Percentiles rank a stretch among this genome's conserved stretches.
These are phyloP conservation scores for Mesorhabditis belari DNA, from an alignment of 2,888 invertebrate genomes.

Conservation along the genomic window DNA sequence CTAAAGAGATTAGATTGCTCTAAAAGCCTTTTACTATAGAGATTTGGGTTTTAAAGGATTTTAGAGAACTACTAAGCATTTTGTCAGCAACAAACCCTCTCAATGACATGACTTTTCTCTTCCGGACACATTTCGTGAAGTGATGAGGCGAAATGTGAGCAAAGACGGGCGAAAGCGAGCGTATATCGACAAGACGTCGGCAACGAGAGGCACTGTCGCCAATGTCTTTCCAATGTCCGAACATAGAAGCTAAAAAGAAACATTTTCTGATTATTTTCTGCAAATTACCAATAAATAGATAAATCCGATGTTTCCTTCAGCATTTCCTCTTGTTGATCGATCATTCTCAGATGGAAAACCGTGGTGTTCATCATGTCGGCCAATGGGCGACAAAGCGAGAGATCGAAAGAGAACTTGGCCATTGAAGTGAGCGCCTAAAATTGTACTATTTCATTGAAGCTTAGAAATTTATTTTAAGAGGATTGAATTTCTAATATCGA, in stretches of 20 bases:
- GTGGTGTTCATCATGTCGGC: constrained; percentile 84
- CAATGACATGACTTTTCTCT: constrained; percentile 61
- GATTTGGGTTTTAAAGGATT: constrained; percentile 6
- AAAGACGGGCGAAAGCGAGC: constrained; percentile 92
- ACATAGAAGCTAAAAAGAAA: constrained; percentile 62
- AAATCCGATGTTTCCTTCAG: constrained; percentile 92
- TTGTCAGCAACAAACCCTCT: constrained; percentile 25
- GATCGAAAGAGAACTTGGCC: constrained; percentile 68
- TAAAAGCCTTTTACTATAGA: constrained; percentile 44
- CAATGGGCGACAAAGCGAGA: constrained; percentile 74
- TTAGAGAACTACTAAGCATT: constrained; percentile 19
- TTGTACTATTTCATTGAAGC: not conserved
- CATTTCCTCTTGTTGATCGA: constrained; percentile 93
- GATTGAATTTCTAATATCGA: not conserved
- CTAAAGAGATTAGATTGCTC: too few species aligned
- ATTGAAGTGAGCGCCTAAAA: constrained; percentile 75
- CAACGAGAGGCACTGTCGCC: constrained; percentile 95
- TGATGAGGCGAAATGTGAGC: constrained; percentile 93
- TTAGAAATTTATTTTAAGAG: not conserved
- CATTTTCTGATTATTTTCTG: not conserved
- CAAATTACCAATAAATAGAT: constrained; percentile 78
- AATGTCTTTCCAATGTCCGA: constrained; percentile 64
- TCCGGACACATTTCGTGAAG: constrained; percentile 97
- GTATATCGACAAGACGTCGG: constrained; percentile 80
- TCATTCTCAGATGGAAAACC: constrained; percentile 93